Conservation (phyloP, 2,888 invertebrate species). For the Cephus runcator region DNA sequence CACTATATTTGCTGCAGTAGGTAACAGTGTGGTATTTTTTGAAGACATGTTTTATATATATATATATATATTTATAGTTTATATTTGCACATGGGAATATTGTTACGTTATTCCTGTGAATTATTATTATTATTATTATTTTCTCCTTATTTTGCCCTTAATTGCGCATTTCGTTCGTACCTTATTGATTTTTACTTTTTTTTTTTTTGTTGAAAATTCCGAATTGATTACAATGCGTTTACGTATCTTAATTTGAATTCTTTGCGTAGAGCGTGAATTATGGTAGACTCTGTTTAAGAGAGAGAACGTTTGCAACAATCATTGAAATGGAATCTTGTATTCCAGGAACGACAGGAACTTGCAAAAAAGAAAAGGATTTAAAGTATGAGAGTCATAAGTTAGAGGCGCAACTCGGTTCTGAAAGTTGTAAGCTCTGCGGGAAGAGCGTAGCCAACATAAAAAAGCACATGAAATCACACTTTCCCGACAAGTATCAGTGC, state of each 20-base stretch:
- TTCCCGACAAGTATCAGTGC: constrained; percentile 65
- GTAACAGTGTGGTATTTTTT: constrained; percentile 29
- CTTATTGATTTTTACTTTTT: not conserved
- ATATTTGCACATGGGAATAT: constrained; percentile 12
- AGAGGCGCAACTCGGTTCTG: constrained; percentile 57
- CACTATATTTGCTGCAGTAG: constrained; percentile 27
- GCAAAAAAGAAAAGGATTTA: constrained; percentile 60
- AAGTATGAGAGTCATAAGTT: constrained; percentile 59
- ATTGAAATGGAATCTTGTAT: constrained; percentile 57
- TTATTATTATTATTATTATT: constrained; percentile 14
- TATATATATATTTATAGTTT: constrained; percentile 23
- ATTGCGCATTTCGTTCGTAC: not conserved
- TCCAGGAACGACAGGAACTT: constrained; percentile 62
- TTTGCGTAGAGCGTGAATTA: constrained; percentile 51
- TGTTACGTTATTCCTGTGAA: not conserved
- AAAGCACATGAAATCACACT: constrained; percentile 66
- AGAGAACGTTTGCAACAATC: constrained; percentile 25
- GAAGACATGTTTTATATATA: not conserved
- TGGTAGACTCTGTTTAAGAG: constrained; percentile 38
- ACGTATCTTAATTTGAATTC: not conserved
- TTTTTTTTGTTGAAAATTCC: not conserved
- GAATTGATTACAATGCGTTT: not conserved
- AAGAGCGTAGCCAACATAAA: constrained; percentile 65
- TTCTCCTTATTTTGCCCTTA: constrained; percentile 11
- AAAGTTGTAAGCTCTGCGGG: constrained; percentile 64